Evolutionary conservation across 2,797 vertebrate species (phyloP).

Genomic region (Syndactyla subalaris): DNA sequence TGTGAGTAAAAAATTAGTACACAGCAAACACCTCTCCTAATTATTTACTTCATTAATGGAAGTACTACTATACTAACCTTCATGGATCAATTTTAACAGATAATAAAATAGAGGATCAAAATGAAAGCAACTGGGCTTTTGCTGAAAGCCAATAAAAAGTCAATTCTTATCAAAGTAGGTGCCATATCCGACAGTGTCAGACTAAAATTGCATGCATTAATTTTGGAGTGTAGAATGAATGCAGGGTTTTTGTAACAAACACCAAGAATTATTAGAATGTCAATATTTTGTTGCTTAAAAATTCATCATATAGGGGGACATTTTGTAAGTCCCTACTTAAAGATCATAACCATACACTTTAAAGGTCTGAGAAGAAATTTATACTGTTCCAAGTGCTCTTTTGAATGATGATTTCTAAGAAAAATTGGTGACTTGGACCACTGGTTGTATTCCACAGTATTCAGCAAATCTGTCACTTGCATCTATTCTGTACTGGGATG

Average conservation of each 20-base stretch:
- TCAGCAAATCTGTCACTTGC: slow-evolving; percentile 41
- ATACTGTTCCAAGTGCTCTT: neutral
- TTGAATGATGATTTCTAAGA: slow-evolving; percentile 5
- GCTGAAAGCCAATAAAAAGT: slow-evolving; percentile 9
- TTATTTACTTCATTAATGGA: slow-evolving; percentile 59
- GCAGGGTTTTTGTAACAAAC: neutral
- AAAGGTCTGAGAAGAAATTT: neutral
- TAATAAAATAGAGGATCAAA: slow-evolving; percentile 38
- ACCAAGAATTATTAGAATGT: slow-evolving; percentile 35
- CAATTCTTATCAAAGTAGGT: slow-evolving; percentile 12
- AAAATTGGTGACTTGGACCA: slow-evolving; percentile 13
- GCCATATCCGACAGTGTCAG: neutral
- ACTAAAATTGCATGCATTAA: neutral
- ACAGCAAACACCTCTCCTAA: slow-evolving; percentile 6
- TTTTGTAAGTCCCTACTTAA: neutral
- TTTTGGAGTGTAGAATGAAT: slow-evolving; percentile 20
- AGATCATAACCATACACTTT: neutral
- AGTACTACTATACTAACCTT: neutral
- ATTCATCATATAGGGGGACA: neutral
- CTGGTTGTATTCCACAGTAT: neutral
- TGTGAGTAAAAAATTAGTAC: neutral
- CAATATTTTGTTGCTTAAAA: neutral
- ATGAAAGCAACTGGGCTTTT: neutral
- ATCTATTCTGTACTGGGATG: slow-evolving; percentile 36
- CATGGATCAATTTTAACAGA: slow-evolving; percentile 28